Base-by-base conservation (phyloP, 2,797 vertebrate genomes). In the Clarias platycephalus region DNA sequence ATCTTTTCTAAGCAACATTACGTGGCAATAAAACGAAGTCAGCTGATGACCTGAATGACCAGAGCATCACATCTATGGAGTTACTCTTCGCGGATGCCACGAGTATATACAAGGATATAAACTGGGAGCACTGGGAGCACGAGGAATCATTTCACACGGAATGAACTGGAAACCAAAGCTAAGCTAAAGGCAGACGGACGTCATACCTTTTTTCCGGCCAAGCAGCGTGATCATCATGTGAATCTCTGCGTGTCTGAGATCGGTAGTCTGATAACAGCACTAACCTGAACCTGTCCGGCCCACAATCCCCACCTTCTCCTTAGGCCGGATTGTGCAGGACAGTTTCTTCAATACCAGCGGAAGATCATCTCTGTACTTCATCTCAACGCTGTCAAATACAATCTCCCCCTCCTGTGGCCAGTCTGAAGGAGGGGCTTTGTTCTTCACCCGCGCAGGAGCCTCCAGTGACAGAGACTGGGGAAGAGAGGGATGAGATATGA, bases 221-320 rank as follows among this genome's bases (percentile, higher is more conserved):
- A 40, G 40, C 40, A 53, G 12, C 13, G 49, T 3, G 12, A 53
- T 13, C 0, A 53, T 53, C 71, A 57, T 76, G 72, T 76, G 28
- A 31, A 57, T 57, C 72, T 76, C 7, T 18, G 72, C 12, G 57
- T 3, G 24, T 72, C 40, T 6, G 49, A 44, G 24, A 62, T 79
- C 58, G 16, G 34, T 6, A 16, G 31, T 60, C 24, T 26, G n/a
- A 28, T 31, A 40, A 57, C 18, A 78, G 26, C 31, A 87, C 70
- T 71, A 9, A 96, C 97, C 97, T 91, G 97, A 98, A 70, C 97
- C 97, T 0, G 97, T 98, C 75, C 97, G 94, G 24, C 97, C 97
- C 72, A 98, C 96, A 1, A 98, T 97, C 86, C 97, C 97, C 6
- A 98, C 93, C 92, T 98, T 98, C 85, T 98, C 97, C 89, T 97